These are phyloP conservation scores for Dendrocincla fuliginosa DNA, from an alignment of 2,797 vertebrate species.

Conservation along the genomic window DNA sequence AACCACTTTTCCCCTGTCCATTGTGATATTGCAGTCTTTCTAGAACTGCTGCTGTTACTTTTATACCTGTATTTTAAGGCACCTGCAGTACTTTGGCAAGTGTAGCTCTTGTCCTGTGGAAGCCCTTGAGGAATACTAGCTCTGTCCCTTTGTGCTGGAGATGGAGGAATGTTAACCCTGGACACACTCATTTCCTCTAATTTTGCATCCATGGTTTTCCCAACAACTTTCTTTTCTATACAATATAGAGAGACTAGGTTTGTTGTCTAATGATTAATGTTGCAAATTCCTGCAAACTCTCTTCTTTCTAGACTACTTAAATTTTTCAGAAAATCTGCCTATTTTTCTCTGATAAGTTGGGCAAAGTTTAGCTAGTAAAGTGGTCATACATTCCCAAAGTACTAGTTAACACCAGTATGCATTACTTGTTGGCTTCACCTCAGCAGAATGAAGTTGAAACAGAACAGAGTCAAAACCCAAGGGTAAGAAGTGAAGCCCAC, in stretches of 20 bases:
- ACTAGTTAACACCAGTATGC: not conserved
- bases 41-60: not conserved
- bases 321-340: not conserved
- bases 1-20: not conserved
- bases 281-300: not conserved
- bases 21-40: not conserved
- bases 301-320: not conserved
- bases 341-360: not conserved
- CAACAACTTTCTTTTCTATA: not conserved
- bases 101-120: not conserved
- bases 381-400: not conserved
- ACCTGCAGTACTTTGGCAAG: not conserved
- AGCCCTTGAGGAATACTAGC: not conserved
- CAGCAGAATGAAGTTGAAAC: not conserved
- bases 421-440: not conserved
- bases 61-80: not conserved
- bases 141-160: not conserved
- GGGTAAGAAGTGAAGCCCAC: not conserved
- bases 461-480: not conserved
- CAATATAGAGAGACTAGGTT: not conserved
- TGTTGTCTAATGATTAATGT: not conserved
- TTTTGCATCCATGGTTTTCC: not conserved
- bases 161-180: not conserved
- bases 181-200: not conserved
- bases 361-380: not conserved